Evolutionary conservation across 1,140 invertebrate species (phyloP).

Genomic region (Ceratoteleas bidentatus): DNA sequence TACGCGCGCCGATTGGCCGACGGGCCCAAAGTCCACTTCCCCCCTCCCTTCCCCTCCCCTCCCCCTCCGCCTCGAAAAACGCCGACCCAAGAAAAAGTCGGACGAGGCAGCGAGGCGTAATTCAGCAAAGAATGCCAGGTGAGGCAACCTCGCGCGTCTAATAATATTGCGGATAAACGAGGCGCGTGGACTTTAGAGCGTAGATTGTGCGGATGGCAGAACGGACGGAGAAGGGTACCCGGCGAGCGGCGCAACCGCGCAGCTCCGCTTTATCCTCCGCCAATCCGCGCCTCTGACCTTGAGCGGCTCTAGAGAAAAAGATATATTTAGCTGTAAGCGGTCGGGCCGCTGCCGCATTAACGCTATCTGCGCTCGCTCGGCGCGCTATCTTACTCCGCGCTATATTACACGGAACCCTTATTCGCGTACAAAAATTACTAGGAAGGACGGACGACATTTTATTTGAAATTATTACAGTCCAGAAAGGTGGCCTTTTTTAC

Average conservation of each 20-base stretch:
- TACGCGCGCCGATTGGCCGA: not conserved
- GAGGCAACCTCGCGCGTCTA: constrained; percentile 64
- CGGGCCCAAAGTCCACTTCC: not conserved
- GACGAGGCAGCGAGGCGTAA: not conserved
- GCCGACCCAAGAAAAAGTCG: not conserved
- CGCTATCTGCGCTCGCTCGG: constrained; percentile 59
- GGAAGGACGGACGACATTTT: too few species aligned
- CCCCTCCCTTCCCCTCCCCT: not conserved
- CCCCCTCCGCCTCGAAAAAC: not conserved
- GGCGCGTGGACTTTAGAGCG: constrained; percentile 61
- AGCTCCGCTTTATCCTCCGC: constrained; percentile 74
- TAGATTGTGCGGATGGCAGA: constrained; percentile 64
- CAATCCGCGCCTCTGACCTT: constrained; percentile 77
- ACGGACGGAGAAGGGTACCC: constrained; percentile 60
- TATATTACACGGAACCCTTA: constrained; percentile 61
- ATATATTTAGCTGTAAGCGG: constrained; percentile 77
- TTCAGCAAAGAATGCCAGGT: constrained; percentile 59
- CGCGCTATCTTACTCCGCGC: constrained; percentile 51
- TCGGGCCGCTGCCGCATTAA: constrained; percentile 67
- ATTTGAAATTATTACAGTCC: too few species aligned
- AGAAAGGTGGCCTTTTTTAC: too few species aligned
- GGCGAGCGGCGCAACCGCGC: constrained; percentile 62
- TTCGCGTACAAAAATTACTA: constrained; percentile 11
- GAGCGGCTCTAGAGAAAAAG: constrained; percentile 76
- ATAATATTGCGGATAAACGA: constrained; percentile 67